Conservation (phyloP, 2,888 invertebrate species). For the Resseliella maxima region DNA sequence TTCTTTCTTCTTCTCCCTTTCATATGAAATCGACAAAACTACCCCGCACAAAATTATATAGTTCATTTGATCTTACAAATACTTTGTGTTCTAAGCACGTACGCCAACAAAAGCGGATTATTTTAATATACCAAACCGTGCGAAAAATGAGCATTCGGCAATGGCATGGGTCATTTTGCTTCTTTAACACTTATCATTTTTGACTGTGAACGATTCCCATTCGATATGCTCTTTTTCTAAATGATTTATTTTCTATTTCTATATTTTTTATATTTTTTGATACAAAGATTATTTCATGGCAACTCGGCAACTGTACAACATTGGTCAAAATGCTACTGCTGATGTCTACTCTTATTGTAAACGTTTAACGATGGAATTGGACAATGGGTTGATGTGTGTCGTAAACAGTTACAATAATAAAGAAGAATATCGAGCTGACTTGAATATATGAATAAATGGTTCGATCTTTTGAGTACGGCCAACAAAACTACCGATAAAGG, state of each 20-base stretch:
- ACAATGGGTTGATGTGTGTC: conserved; percentile 43
- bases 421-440: conserved; percentile 2
- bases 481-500: neutral
- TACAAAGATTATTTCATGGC: neutral
- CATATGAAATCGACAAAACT: conserved; percentile 6
- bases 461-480: neutral
- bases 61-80: conserved; percentile 20
- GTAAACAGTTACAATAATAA: conserved; percentile 39
- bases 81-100: conserved; percentile 32
- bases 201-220: conserved; percentile 4
- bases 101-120: conserved; percentile 37
- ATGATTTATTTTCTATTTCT: conserved; percentile 39
- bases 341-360: neutral
- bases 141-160: neutral
- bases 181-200: conserved; percentile 4
- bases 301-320: neutral
- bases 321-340: too few species aligned
- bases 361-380: neutral
- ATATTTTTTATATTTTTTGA: conserved; percentile 19
- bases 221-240: neutral
- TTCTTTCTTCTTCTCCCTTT: neutral
- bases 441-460: conserved; percentile 32
- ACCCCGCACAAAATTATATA: neutral
- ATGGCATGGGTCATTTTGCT: neutral
- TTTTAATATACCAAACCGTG: conserved; percentile 15